These are phyloP conservation scores for Pristiophorus japonicus DNA, from an alignment of 2,113 vertebrate species.

Conservation along the genomic window DNA sequence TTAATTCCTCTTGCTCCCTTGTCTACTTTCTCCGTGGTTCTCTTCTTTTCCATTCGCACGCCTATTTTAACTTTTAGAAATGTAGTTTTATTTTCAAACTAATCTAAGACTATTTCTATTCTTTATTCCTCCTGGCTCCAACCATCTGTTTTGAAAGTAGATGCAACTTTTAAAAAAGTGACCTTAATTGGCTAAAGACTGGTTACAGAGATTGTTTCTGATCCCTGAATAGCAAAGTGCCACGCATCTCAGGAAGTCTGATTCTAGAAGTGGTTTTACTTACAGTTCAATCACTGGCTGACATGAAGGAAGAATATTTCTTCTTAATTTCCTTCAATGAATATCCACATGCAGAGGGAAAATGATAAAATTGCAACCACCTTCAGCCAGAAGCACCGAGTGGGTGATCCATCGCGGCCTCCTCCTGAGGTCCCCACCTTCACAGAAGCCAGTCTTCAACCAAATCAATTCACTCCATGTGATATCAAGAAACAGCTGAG, in stretches of 20 bases:
- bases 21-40: neutral
- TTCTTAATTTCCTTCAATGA: neutral
- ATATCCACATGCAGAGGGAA: neutral
- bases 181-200: neutral
- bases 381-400: no score
- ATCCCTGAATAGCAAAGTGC: neutral
- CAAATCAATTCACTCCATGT: no score
- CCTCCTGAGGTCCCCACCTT: no score
- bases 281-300: neutral
- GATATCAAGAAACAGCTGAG: no score
- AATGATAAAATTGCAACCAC: no score
- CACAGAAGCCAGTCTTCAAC: no score
- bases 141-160: neutral
- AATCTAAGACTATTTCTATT: neutral
- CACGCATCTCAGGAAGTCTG: neutral
- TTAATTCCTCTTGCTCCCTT: neutral
- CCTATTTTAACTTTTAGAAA: neutral
- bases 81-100: neutral
- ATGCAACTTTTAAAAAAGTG: neutral
- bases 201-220: neutral
- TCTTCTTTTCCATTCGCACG: neutral
- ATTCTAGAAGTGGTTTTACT: neutral
- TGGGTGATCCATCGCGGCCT: no score
- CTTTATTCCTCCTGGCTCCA: neutral
- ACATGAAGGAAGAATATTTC: neutral